Evolutionary conservation across 2,113 vertebrate species (phyloP).

Genomic region (Isichthys henryi): DNA sequence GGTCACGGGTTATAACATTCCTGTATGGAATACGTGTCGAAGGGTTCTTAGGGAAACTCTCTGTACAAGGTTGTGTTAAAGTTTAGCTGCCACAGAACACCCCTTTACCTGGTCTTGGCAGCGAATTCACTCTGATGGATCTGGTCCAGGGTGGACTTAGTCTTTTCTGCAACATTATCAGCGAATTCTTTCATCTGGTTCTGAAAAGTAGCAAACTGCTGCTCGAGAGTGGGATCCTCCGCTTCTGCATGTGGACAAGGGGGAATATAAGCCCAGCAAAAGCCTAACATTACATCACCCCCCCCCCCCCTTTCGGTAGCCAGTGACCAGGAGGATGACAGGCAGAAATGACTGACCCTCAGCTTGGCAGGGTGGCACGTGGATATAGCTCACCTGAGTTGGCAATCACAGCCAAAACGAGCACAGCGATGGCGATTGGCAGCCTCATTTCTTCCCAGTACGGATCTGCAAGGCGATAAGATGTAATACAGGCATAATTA

Average conservation of each 20-base stretch:
- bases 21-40: background rate
- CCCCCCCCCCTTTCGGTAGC: background rate
- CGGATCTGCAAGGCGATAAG: conserved; percentile 11
- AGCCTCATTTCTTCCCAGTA: conserved; percentile 53
- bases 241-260: conserved; percentile 45
- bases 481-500: background rate
- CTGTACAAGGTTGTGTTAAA: background rate
- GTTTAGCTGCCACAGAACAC: background rate
- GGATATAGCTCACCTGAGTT: conserved; percentile 46
- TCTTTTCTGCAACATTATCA: conserved; percentile 20
- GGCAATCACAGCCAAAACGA: conserved; percentile 58
- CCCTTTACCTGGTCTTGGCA: conserved; percentile 34
- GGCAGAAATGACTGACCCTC: background rate
- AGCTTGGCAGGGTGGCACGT: background rate
- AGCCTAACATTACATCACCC: background rate
- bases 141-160: fast-evolving
- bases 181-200: background rate
- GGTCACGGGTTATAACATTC: background rate
- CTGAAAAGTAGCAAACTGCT: conserved; percentile 26
- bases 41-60: background rate
- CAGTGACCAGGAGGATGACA: background rate
- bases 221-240: conserved; percentile 24
- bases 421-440: conserved; percentile 51
- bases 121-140: conserved; percentile 31
- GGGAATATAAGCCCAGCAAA: background rate